Evolutionary conservation across 2,797 vertebrate genomes (phyloP).

Genomic region (Scarus forsteni): DNA sequence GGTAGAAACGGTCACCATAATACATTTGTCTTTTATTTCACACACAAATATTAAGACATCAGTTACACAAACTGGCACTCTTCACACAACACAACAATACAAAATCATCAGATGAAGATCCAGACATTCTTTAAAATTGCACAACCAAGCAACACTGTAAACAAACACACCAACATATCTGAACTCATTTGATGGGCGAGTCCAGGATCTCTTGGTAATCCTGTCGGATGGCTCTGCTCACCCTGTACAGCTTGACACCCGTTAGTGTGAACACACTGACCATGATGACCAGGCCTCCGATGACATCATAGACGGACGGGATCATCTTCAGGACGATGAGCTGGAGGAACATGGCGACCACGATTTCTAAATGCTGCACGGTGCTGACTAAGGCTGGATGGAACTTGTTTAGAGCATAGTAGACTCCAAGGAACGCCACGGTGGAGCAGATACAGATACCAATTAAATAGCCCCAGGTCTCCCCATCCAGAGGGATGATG

Average conservation of each 20-base stretch:
- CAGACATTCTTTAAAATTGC: slow-evolving; percentile 85
- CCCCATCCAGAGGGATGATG: slow-evolving; percentile 94
- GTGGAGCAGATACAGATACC: slow-evolving; percentile 98
- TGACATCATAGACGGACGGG: slow-evolving; percentile 92
- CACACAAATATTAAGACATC: slow-evolving; percentile 84
- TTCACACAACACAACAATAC: slow-evolving; percentile 79
- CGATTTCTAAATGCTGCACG: slow-evolving; percentile 97
- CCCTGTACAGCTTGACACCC: slow-evolving; percentile 94
- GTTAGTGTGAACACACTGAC: slow-evolving; percentile 94
- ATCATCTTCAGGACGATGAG: slow-evolving; percentile 93
- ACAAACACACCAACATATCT: slow-evolving; percentile 63
- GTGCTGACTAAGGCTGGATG: slow-evolving; percentile 98
- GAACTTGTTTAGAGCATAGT: slow-evolving; percentile 96
- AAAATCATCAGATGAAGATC: slow-evolving; percentile 80
- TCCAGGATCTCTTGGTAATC: slow-evolving; percentile 97
- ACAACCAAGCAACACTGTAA: slow-evolving; percentile 79
- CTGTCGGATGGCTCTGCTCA: slow-evolving; percentile 88
- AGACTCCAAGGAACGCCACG: slow-evolving; percentile 95
- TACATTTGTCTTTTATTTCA: slow-evolving; percentile 80
- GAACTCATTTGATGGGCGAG: slow-evolving; percentile 94
- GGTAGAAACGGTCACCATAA: slow-evolving; percentile 58
- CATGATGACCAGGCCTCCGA: slow-evolving; percentile 95
- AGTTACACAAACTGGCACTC: slow-evolving; percentile 82
- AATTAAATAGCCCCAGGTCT: slow-evolving; percentile 97
- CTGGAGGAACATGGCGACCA: slow-evolving; percentile 96